Evolutionary conservation across 2,113 vertebrate genomes (phyloP).

Genomic region (Isichthys henryi): DNA sequence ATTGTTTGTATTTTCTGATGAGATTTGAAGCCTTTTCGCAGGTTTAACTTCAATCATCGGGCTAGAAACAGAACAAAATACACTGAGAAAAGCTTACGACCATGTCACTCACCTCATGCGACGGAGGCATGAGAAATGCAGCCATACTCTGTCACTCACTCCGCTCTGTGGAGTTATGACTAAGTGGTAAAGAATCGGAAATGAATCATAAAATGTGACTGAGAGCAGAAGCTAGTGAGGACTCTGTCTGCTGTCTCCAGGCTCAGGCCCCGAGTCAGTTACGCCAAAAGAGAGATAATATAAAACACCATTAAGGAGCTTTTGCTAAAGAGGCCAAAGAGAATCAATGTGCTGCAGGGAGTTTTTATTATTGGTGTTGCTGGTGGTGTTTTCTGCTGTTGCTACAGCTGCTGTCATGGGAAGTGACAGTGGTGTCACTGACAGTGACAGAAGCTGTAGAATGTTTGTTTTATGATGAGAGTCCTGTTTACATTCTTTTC

Average conservation of each 20-base stretch:
- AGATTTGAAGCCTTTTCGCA: slow-evolving; percentile 1
- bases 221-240: not conserved
- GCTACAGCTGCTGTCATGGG: not conserved
- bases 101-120: not conserved
- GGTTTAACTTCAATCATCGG: not conserved
- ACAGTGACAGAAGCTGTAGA: not conserved
- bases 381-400: not conserved
- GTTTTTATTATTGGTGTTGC: not conserved
- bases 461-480: not conserved
- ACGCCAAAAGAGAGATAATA: not conserved
- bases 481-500: not conserved
- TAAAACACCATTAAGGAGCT: not conserved
- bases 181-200: not conserved
- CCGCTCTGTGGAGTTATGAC: slow-evolving; percentile 8
- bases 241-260: not conserved
- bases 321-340: not conserved
- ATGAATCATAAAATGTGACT: not conserved
- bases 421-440: not conserved
- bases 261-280: not conserved
- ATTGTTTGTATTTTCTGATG: not conserved
- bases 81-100: not conserved
- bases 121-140: not conserved
- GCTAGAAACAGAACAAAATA: not conserved
- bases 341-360: not conserved
- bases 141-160: slow-evolving; percentile 27